Percentiles rank a stretch among this genome's conserved stretches.
These are phyloP conservation scores for Colius striatus DNA, from an alignment of 2,113 vertebrate species.

Conservation along the genomic window DNA sequence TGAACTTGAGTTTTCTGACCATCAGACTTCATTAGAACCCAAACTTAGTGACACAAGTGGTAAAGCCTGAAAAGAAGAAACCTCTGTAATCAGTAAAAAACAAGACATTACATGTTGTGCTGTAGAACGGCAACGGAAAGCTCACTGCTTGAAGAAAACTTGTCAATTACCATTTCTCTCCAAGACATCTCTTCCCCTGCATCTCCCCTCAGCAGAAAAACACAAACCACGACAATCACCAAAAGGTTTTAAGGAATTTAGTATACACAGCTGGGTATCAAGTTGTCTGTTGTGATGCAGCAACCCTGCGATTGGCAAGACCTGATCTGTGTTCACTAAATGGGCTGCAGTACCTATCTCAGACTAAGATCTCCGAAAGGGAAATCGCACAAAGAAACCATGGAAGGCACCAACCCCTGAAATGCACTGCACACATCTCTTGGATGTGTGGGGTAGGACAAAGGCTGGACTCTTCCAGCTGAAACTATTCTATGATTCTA, in stretches of 20 bases:
- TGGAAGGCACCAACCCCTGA: not conserved
- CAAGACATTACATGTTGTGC: not conserved
- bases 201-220: not conserved
- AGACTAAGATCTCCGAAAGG: not conserved
- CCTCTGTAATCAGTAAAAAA: not conserved
- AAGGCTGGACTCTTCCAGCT: no score
- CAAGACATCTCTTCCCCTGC: not conserved
- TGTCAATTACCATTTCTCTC: not conserved
- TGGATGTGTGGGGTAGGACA: no score
- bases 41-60: not conserved
- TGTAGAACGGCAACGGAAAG: not conserved
- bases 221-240: not conserved
- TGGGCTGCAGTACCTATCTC: not conserved
- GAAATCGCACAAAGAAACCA: not conserved
- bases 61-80: not conserved
- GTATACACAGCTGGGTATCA: not conserved
- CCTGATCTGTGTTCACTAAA: not conserved
- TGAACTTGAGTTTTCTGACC: not conserved
- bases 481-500: no score
- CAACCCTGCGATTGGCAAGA: not conserved
- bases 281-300: not conserved
- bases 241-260: not conserved
- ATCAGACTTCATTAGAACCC: conserved; percentile 17
- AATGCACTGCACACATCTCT: not conserved
- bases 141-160: not conserved